These are phyloP conservation scores for Acrocephalus arundinaceus DNA, from an alignment of 2,113 vertebrate species.

Conservation along the genomic window DNA sequence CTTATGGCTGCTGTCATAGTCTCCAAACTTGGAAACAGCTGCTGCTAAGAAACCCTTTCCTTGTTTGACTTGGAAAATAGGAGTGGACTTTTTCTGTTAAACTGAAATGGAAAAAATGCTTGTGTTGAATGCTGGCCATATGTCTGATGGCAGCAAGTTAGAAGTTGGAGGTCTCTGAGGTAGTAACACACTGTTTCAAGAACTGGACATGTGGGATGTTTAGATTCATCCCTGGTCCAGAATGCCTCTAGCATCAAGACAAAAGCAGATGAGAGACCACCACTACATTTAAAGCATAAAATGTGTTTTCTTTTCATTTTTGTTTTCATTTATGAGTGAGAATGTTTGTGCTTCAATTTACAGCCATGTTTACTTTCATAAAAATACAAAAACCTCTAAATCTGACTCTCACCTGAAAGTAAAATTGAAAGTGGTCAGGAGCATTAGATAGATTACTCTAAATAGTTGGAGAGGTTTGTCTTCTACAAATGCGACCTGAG, in stretches of 20 bases:
- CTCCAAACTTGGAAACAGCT: neutral
- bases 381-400: neutral
- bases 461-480: slow-evolving; percentile 41
- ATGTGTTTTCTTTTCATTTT: neutral
- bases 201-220: neutral
- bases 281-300: neutral
- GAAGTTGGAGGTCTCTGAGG: neutral
- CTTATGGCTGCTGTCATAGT: neutral
- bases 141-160: neutral
- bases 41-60: neutral
- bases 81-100: neutral
- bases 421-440: slow-evolving; percentile 23
- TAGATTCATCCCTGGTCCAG: neutral
- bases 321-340: neutral
- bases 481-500: slow-evolving; percentile 29
- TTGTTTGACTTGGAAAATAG: neutral
- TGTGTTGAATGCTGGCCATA: neutral
- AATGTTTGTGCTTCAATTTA: neutral
- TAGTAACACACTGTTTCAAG: neutral
- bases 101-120: neutral
- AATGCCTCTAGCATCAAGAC: neutral
- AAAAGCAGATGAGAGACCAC: neutral
- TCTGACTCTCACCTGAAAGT: neutral
- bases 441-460: neutral
- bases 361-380: neutral